Percentiles rank a stretch among this genome's conserved stretches.
These are phyloP conservation scores for Noctilio leporinus DNA, from an alignment of 2,113 vertebrate species.

Conservation along the genomic window DNA sequence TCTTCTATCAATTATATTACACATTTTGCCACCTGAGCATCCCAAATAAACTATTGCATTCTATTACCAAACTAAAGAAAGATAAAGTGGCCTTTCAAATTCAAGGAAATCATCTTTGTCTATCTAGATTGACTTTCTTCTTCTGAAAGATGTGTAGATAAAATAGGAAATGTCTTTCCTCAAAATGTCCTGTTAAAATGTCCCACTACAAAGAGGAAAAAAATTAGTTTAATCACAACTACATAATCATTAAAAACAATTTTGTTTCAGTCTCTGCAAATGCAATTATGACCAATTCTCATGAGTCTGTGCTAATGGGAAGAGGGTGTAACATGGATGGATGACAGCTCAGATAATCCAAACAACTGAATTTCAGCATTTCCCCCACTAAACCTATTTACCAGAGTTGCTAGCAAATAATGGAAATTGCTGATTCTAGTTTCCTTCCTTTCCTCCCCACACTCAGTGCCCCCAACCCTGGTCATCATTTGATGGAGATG, in stretches of 20 bases:
- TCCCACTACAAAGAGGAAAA: slow-evolving; percentile 22
- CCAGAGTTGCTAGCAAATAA: slow-evolving; percentile 34
- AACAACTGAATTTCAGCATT: slow-evolving; percentile 45
- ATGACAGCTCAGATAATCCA: slow-evolving; percentile 22
- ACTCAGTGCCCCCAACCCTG: background rate
- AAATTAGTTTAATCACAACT: background rate
- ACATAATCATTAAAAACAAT: background rate
- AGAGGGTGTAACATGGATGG: background rate
- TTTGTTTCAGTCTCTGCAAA: slow-evolving; percentile 38
- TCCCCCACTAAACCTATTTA: slow-evolving; percentile 33
- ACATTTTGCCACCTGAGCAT: background rate
- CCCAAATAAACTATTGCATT: background rate
- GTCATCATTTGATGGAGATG: background rate
- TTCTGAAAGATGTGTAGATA: background rate
- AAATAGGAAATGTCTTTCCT: background rate
- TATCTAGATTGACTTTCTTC: background rate
- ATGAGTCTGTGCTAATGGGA: slow-evolving; percentile 5
- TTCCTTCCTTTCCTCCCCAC: slow-evolving; percentile 44
- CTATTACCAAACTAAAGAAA: background rate
- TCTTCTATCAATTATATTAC: background rate
- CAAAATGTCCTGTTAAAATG: background rate
- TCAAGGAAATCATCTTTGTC: background rate
- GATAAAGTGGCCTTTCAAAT: background rate
- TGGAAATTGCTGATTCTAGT: slow-evolving; percentile 20
- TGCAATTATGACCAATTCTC: slow-evolving; percentile 43